Conservation (phyloP, 2,888 invertebrate genomes). For the Amiota minor region DNA sequence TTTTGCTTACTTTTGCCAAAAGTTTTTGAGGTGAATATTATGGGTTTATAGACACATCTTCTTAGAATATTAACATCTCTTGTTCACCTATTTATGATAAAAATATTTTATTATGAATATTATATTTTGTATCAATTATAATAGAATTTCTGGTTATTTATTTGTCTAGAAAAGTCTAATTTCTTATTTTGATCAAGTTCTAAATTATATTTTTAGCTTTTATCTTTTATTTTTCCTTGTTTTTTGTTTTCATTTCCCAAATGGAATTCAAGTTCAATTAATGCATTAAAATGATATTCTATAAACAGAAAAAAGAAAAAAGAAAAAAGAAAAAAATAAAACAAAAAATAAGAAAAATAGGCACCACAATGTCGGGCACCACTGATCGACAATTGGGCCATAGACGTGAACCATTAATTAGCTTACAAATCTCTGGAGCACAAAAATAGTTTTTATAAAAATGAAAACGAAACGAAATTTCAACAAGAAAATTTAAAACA, state of each 20-base stretch:
- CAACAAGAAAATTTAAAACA: not conserved
- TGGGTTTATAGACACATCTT: no score
- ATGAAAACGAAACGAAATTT: not conserved
- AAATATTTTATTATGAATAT: no score
- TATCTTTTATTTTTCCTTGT: not conserved
- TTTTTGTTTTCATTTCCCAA: not conserved
- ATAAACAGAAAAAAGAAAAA: not conserved
- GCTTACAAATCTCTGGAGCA: slow-evolving; percentile 43
- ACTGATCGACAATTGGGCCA: slow-evolving; percentile 48
- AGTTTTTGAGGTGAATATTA: no score
- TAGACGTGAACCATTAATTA: slow-evolving; percentile 50
- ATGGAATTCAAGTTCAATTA: slow-evolving; percentile 24
- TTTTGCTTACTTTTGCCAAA: no score
- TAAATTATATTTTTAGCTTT: no score
- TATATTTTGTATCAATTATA: no score
- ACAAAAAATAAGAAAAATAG: not conserved
- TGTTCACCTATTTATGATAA: no score
- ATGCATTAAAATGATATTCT: not conserved
- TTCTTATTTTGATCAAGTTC: no score
- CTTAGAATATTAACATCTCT: no score
- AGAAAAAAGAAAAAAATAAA: not conserved
- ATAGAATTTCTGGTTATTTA: no score
- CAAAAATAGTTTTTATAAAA: slow-evolving; percentile 22
- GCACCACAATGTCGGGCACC: not conserved
- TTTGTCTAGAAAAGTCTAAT: no score